These are phyloP conservation scores for Xanthia icteritia DNA, from an alignment of 2,888 invertebrate species.

Conservation along the genomic window DNA sequence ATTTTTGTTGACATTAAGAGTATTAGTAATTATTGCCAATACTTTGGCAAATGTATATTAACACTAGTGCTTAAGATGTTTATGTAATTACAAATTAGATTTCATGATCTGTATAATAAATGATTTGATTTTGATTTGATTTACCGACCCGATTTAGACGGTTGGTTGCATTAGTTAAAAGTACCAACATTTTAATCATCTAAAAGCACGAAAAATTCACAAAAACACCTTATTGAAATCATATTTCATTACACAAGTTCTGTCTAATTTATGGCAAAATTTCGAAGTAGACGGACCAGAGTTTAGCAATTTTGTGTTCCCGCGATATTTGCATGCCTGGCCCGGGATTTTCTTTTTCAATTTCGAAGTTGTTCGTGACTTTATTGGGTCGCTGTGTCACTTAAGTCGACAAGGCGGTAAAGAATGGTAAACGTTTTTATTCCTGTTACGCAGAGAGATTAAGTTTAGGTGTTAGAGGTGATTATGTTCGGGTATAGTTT, in stretches of 20 bases:
- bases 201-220: conserved; percentile 11
- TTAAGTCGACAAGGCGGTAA: conserved; percentile 74
- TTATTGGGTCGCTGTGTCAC: conserved; percentile 83
- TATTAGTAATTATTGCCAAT: too few relatives aligned
- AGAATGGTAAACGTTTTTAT: conserved; percentile 62
- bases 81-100: too few relatives aligned
- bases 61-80: too few relatives aligned
- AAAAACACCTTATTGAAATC: conserved; percentile 61
- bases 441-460: conserved; percentile 48
- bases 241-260: conserved; percentile 64
- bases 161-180: background rate
- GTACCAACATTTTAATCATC: conserved; percentile 1
- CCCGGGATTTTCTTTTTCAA: conserved; percentile 86
- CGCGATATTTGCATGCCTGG: conserved; percentile 81
- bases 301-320: conserved; percentile 81
- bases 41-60: too few relatives aligned
- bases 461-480: conserved; percentile 14
- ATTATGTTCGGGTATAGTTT: background rate
- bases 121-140: too few relatives aligned
- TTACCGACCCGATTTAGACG: too few relatives aligned
- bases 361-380: conserved; percentile 84
- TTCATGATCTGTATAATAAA: too few relatives aligned
- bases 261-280: conserved; percentile 65
- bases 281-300: conserved; percentile 60
- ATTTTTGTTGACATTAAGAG: too few relatives aligned